A percentile compares a stretch with the other conserved stretches of the same genome.
Conservation (phyloP, 2,113 vertebrate species). For the Polyodon spathula region DNA sequence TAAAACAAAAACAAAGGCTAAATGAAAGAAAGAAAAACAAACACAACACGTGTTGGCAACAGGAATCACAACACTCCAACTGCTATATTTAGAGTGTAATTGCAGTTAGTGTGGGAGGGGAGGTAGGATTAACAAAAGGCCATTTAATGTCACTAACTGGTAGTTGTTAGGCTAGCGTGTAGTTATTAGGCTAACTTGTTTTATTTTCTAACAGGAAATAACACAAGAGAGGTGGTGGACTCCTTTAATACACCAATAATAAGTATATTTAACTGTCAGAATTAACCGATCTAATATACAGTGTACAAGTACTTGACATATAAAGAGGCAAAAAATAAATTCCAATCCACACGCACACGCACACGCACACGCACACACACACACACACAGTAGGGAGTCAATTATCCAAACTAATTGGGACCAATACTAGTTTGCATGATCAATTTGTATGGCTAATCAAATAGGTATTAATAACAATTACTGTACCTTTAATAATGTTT, state of each 20-base stretch:
- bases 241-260: neutral
- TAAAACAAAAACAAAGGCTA: neutral
- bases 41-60: constrained; percentile 19
- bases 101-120: neutral
- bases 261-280: neutral
- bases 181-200: neutral
- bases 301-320: too few relatives aligned
- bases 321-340: too few relatives aligned
- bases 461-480: too few relatives aligned
- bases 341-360: too few relatives aligned
- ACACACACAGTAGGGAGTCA: too few relatives aligned
- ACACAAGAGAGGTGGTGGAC: neutral
- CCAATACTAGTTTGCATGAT: too few relatives aligned
- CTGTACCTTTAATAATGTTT: too few relatives aligned
- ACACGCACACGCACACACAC: neutral
- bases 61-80: neutral
- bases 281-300: neutral
- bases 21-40: constrained; percentile 3
- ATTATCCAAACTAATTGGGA: too few relatives aligned
- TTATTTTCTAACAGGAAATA: too few relatives aligned
- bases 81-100: neutral
- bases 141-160: neutral
- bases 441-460: too few relatives aligned
- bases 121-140: neutral
- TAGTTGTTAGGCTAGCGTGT: neutral